These are phyloP conservation scores for Prietella phreatophila DNA, from an alignment of 2,113 vertebrate species.

Conservation along the genomic window DNA sequence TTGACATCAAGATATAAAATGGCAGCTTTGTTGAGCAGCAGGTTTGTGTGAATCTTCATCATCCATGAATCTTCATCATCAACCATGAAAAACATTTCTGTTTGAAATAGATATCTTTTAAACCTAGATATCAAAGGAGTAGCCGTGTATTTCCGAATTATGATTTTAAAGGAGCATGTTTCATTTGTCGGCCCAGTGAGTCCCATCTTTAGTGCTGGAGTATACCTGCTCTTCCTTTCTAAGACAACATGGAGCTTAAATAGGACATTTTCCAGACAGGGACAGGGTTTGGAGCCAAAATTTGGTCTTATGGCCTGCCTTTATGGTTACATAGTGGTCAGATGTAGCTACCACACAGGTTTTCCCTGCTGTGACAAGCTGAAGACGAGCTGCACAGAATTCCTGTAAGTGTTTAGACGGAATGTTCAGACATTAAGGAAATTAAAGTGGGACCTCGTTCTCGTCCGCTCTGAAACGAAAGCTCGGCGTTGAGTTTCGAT, in stretches of 20 bases:
- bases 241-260: neutral
- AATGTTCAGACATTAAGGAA: slow-evolving; percentile 11
- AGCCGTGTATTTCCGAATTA: too few species aligned
- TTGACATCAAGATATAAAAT: neutral
- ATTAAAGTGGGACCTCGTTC: neutral
- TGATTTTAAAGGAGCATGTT: neutral
- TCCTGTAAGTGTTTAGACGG: neutral
- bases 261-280: neutral
- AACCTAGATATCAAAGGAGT: too few species aligned
- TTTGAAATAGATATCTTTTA: neutral
- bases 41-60: neutral
- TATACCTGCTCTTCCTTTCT: neutral
- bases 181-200: neutral
- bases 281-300: neutral
- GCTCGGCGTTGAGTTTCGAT: neutral
- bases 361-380: neutral
- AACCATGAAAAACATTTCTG: neutral
- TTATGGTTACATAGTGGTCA: neutral
- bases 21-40: neutral
- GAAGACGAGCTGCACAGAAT: neutral
- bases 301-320: neutral
- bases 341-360: neutral
- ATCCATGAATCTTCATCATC: neutral
- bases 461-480: neutral
- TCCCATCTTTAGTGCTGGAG: too few species aligned